phyloP scores from a whole-genome alignment of 2,888 invertebrate species.

The Notodonta dromedarius region DNA sequence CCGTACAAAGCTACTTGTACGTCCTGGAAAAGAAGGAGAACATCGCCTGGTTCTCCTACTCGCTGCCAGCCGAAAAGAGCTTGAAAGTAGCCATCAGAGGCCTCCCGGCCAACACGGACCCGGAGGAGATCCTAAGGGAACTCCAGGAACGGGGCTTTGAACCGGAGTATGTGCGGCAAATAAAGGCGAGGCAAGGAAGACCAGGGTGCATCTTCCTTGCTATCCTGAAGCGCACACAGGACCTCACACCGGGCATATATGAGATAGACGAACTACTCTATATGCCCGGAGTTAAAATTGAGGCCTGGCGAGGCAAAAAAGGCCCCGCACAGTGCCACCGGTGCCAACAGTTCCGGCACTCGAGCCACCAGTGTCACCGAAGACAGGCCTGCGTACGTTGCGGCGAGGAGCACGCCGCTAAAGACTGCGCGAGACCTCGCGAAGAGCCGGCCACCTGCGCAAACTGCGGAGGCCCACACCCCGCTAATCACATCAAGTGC shows the following conservation, averaged over 20 bases:
- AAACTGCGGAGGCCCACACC: slow-evolving; percentile 18
- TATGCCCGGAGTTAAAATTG: slow-evolving; percentile 19
- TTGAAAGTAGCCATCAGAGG: background rate
- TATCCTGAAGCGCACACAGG: background rate
- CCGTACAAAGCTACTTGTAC: slow-evolving; percentile 23
- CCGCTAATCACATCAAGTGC: slow-evolving; percentile 17
- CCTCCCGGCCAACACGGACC: no score
- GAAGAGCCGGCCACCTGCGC: slow-evolving; percentile 19
- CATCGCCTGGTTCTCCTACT: slow-evolving; percentile 6
- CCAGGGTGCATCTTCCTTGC: slow-evolving; percentile 19
- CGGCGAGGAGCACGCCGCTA: slow-evolving; percentile 11
- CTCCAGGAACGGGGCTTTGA: background rate
- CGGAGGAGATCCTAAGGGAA: slow-evolving; percentile 4
- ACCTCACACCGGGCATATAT: slow-evolving; percentile 11
- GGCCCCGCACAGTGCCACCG: slow-evolving; percentile 26
- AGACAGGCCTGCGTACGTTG: slow-evolving; percentile 17
- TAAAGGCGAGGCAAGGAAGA: slow-evolving; percentile 9
- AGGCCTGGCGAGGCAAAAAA: slow-evolving; percentile 20
- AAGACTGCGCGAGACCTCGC: slow-evolving; percentile 12
- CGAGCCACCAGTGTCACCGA: slow-evolving; percentile 14
- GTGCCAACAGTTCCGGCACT: slow-evolving; percentile 25
- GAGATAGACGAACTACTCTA: slow-evolving; percentile 4
- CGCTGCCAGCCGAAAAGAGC: background rate
- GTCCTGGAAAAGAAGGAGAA: slow-evolving; percentile 6
- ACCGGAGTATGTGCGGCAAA: slow-evolving; percentile 6